A percentile compares a stretch with the other conserved stretches of the same genome.
phyloP scores from a whole-genome alignment of 2,113 vertebrate species.

The Colinus virginianus region DNA sequence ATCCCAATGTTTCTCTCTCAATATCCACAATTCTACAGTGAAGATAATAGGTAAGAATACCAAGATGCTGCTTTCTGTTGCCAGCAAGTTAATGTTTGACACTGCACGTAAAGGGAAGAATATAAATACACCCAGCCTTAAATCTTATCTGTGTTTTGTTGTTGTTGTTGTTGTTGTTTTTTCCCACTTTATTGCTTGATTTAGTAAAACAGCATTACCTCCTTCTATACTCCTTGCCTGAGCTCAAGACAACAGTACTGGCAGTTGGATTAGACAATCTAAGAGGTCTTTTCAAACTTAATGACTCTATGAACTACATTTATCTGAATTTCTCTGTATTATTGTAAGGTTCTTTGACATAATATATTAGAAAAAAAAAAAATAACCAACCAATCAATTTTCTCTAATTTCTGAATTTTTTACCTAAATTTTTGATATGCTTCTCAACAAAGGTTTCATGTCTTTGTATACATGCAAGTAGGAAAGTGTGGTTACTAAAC shows the following conservation, averaged over 20 bases:
- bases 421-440: neutral
- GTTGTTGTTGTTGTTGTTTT: neutral
- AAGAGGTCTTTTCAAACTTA: too few species aligned
- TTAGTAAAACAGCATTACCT: neutral
- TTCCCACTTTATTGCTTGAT: neutral
- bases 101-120: neutral
- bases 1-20: neutral
- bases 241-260: neutral
- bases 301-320: neutral
- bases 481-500: constrained; percentile 24
- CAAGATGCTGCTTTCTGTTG: neutral
- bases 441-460: neutral
- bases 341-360: neutral
- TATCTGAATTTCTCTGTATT: neutral
- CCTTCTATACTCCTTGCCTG: neutral
- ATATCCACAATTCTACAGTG: neutral
- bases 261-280: neutral
- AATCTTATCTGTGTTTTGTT: neutral
- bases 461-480: neutral
- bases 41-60: neutral
- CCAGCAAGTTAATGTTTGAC: neutral
- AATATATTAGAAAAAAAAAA: neutral
- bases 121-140: neutral
- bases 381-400: neutral
- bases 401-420: neutral